phyloP scores from a whole-genome alignment of 2,797 vertebrate species.

The Dallia pectoralis region DNA sequence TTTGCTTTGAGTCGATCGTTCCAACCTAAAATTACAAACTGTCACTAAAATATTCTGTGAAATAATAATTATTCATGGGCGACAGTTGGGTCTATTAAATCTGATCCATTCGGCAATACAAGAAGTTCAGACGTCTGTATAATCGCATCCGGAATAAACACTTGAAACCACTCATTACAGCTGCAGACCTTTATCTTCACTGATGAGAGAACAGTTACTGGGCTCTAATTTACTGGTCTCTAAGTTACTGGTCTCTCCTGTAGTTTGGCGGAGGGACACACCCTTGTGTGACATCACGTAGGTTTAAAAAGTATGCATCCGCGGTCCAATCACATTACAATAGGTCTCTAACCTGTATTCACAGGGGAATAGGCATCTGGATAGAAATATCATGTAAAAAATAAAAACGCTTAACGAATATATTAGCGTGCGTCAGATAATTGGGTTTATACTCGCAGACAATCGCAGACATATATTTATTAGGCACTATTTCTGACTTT shows the following conservation, averaged over 20 bases:
- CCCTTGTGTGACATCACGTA: slow-evolving; percentile 54
- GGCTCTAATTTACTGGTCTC: no score
- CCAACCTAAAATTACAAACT: no score
- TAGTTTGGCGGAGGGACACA: slow-evolving; percentile 37
- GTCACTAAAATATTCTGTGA: not conserved
- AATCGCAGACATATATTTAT: not conserved
- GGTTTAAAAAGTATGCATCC: slow-evolving; percentile 46
- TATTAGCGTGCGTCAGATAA: not conserved
- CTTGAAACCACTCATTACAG: slow-evolving; percentile 31
- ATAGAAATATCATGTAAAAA: slow-evolving; percentile 8
- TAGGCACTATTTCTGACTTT: not conserved
- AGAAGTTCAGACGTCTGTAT: slow-evolving; percentile 18
- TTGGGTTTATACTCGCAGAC: not conserved
- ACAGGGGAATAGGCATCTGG: slow-evolving; percentile 38
- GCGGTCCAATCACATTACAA: slow-evolving; percentile 44
- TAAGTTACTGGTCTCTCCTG: slow-evolving; percentile 39
- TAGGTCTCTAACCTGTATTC: slow-evolving; percentile 35
- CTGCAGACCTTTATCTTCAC: not conserved
- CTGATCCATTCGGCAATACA: slow-evolving; percentile 16
- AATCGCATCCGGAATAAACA: slow-evolving; percentile 22
- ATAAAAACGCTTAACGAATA: slow-evolving; percentile 2
- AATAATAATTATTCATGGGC: slow-evolving; percentile 42
- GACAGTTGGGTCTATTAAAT: slow-evolving; percentile 43
- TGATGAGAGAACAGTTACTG: slow-evolving; percentile 33
- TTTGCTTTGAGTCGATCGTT: not conserved